These are phyloP conservation scores for Cenopis cana DNA, from an alignment of 2,888 invertebrate genomes.

Conservation along the genomic window DNA sequence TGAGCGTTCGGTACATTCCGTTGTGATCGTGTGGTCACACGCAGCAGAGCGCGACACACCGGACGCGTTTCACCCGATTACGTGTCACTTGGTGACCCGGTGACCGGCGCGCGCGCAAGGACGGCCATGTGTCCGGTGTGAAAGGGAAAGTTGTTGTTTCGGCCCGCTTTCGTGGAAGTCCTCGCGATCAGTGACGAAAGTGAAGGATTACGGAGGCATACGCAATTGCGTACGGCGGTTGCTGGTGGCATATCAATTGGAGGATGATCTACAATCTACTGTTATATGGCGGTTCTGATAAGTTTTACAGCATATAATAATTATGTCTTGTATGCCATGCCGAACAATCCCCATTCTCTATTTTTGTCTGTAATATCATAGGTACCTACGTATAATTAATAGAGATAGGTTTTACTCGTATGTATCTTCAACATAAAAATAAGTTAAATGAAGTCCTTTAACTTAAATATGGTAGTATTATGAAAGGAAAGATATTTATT, in stretches of 20 bases:
- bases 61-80: constrained; percentile 20
- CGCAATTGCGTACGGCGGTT: neutral
- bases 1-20: neutral
- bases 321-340: no score
- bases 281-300: neutral
- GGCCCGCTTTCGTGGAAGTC: constrained; percentile 15
- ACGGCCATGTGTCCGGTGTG: constrained; percentile 21
- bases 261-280: neutral
- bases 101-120: constrained; percentile 4
- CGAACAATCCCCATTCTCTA: no score
- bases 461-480: no score
- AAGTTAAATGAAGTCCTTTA: no score
- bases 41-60: constrained; percentile 14
- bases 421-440: no score
- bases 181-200: constrained; percentile 12
- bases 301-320: no score
- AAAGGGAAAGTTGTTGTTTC: constrained; percentile 31
- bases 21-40: neutral
- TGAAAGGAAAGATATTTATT: no score
- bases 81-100: constrained; percentile 16
- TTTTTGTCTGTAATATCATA: no score
- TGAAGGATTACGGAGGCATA: constrained; percentile 15
- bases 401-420: no score
- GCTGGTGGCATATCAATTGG: neutral
- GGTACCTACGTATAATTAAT: no score